phyloP scores from a whole-genome alignment of 2,797 vertebrate species.

The Tamandua tetradactyla region DNA sequence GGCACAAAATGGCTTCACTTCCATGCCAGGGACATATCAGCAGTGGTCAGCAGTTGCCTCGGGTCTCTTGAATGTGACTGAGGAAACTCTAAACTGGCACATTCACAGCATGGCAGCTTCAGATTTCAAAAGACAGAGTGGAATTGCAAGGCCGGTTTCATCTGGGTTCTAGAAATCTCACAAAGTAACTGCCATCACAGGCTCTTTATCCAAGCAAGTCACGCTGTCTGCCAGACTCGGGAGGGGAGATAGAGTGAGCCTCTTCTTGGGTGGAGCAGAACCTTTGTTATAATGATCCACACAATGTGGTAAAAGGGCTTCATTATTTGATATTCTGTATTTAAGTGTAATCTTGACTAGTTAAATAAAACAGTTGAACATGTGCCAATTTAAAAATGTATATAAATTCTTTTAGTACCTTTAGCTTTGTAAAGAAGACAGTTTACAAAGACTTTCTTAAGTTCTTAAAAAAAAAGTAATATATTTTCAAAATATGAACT shows the following conservation, averaged over 20 bases:
- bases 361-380: not conserved
- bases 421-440: not conserved
- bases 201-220: not conserved
- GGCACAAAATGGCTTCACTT: not conserved
- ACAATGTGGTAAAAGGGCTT: not conserved
- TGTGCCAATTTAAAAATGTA: not conserved
- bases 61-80: not conserved
- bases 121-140: not conserved
- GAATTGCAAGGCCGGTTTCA: not conserved
- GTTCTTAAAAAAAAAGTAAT: not conserved
- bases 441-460: not conserved
- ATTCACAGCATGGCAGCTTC: not conserved
- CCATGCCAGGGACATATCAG: fast-evolving
- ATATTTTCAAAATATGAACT: not conserved
- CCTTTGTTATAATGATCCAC: not conserved
- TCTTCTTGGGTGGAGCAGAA: not conserved
- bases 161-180: not conserved
- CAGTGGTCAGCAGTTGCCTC: not conserved
- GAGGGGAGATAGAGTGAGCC: not conserved
- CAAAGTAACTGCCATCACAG: not conserved
- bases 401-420: not conserved
- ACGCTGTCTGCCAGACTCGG: not conserved
- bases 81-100: not conserved
- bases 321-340: not conserved
- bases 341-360: not conserved